Evolutionary conservation across 1,140 invertebrate species (phyloP).

Genomic region (Cherax quadricarinatus): DNA sequence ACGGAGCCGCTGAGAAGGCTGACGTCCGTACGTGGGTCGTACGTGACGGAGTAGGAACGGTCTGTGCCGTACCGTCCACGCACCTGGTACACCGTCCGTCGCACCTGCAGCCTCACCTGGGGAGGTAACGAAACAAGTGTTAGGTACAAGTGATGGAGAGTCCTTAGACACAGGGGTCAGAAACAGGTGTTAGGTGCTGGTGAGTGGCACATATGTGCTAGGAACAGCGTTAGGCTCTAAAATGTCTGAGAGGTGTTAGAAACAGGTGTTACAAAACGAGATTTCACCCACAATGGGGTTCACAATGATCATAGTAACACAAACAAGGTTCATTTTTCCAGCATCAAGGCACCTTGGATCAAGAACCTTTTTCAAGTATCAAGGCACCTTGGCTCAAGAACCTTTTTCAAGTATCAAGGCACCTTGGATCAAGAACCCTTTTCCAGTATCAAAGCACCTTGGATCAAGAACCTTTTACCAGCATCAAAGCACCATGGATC

Average conservation of each 20-base stretch:
- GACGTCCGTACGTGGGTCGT: slow-evolving; percentile 36
- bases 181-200: background rate
- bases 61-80: background rate
- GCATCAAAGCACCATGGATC: background rate
- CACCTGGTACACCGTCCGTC: background rate
- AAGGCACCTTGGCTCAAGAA: background rate
- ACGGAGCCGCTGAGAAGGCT: background rate
- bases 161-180: background rate
- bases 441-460: background rate
- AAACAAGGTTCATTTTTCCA: background rate
- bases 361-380: background rate
- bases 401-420: background rate
- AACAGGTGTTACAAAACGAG: too few species aligned
- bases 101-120: slow-evolving; percentile 23
- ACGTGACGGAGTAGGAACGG: background rate
- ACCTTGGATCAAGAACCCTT: background rate
- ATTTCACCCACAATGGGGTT: too few species aligned
- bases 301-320: too few species aligned
- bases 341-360: too few species aligned
- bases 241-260: too few species aligned
- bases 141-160: background rate
- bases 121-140: background rate
- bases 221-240: too few species aligned
- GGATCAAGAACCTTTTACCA: background rate
- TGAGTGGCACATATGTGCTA: too few species aligned